Percentiles rank a stretch among this genome's conserved stretches.
Evolutionary conservation across 2,113 vertebrate species (phyloP).

Genomic region (Megaceryle torquata): DNA sequence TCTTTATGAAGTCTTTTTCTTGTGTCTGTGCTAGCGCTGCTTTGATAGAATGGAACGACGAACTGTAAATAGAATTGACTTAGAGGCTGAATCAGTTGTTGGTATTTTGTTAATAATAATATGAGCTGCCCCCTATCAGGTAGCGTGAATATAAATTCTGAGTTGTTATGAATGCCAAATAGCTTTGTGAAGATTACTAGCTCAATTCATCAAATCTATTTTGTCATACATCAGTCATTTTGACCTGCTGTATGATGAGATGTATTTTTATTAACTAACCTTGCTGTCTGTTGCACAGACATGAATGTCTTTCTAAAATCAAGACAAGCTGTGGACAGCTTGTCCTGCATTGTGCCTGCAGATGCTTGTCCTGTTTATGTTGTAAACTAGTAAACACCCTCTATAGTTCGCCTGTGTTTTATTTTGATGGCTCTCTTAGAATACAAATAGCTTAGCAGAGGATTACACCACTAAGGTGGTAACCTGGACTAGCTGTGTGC

Average conservation of each 20-base stretch:
- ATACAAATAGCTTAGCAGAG: conserved; percentile 10
- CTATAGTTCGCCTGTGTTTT: conserved; percentile 1
- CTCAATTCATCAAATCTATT: conserved; percentile 17
- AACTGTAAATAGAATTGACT: conserved; percentile 66
- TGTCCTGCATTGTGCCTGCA: neutral
- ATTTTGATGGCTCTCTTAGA: conserved; percentile 29
- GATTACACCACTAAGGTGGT: conserved; percentile 43
- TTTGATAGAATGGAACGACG: conserved; percentile 37
- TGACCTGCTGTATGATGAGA: conserved; percentile 20
- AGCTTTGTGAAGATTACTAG: conserved; percentile 32
- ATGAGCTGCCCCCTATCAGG: conserved; percentile 29
- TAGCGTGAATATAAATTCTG: conserved; percentile 35
- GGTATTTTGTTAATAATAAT: conserved; percentile 62
- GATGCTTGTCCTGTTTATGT: neutral
- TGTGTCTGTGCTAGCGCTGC: conserved; percentile 27
- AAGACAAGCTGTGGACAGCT: neutral
- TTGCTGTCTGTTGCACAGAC: neutral
- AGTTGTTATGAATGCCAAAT: conserved; percentile 38
- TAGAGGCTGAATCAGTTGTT: conserved; percentile 44
- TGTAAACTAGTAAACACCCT: neutral
- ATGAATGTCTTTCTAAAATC: neutral
- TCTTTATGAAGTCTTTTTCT: conserved; percentile 16
- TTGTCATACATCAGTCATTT: conserved; percentile 36
- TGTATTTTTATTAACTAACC: conserved; percentile 33
- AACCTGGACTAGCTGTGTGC: neutral